Evolutionary conservation across 2,113 vertebrate genomes (phyloP).

Genomic region (Dipodomys merriami): DNA sequence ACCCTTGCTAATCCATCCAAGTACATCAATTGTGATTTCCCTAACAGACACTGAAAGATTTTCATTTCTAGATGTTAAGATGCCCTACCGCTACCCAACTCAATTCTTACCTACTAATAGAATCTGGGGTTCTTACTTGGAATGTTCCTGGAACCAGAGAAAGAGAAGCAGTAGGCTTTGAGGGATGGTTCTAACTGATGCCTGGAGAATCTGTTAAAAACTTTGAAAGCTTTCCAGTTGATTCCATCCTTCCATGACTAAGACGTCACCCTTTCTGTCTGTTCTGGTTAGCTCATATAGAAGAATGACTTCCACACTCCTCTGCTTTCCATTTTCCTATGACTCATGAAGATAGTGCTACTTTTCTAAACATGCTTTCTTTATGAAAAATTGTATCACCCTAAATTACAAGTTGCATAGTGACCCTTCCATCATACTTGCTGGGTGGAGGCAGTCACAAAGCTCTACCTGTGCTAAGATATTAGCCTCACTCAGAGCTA

Average conservation of each 20-base stretch:
- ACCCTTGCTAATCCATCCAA: background rate
- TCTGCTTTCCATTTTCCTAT: slow-evolving; percentile 9
- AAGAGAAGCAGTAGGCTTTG: background rate
- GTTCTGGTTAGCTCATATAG: slow-evolving; percentile 11
- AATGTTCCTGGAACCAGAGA: background rate
- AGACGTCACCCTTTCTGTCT: background rate
- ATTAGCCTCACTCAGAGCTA: background rate
- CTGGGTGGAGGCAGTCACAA: background rate
- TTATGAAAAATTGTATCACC: background rate
- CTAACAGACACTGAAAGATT: background rate
- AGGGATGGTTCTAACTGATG: background rate
- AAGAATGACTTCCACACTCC: background rate
- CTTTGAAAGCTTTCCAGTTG: background rate
- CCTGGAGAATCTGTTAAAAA: background rate
- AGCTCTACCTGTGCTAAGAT: background rate
- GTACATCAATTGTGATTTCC: background rate
- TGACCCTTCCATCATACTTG: background rate
- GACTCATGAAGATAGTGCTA: background rate
- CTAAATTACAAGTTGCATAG: background rate
- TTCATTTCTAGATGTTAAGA: background rate
- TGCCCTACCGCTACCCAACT: background rate
- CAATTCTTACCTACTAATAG: background rate
- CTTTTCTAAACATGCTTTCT: background rate
- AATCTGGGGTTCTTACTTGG: background rate
- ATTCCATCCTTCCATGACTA: background rate